Base-by-base conservation (phyloP, 2,888 invertebrate genomes). In the Diarsia mendica region DNA sequence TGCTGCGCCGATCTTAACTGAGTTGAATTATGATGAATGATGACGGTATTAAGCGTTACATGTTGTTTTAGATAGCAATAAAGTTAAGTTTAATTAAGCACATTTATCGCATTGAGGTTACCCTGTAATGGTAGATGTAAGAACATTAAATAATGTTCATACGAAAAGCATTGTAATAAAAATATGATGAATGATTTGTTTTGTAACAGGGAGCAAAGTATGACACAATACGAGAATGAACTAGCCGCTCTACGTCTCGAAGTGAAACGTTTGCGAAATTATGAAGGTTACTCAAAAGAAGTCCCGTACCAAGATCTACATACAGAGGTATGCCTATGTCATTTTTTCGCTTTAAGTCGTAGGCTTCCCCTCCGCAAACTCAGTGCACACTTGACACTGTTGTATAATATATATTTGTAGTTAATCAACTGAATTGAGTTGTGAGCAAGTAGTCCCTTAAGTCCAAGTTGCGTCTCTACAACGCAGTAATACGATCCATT, bases 221-320 rank as follows among this genome's bases (percentile, higher is more conserved):
- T 94, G 91, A 91, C 92, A 2, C 92, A 94, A 46, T 94, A 95
- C 74, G 94, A 95, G 85, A 94, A 92, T 77, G 92, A 95, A 86
- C 77, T 96, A 23, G 92, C 93, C 10, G 82, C 92, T 2, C 84
- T 96, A 65, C 92, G 94, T 20, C 87, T 95, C 15, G 96, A 96
- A 89, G 91, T 95, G 15, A 93, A 91, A 81, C 91, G 93, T 28
- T 87, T 96, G 65, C 87, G 91, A 66, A 93, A 93, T 88, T 96
- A 95, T 82, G 94, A 95, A 49, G 93, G 93, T 74, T 95, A 94
- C 77, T 67, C 89, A 2, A 95, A 94, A 88, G 95, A 95, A 63
- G 82, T 92, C 20, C 90, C 93, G 2, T 90, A 88, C 80, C 93
- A 93, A 84, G 95, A 96, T 64, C 83, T 96, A 58, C 93, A 95